These are phyloP conservation scores for Leptopilina myrica DNA, from an alignment of 2,888 invertebrate species.

Conservation along the genomic window DNA sequence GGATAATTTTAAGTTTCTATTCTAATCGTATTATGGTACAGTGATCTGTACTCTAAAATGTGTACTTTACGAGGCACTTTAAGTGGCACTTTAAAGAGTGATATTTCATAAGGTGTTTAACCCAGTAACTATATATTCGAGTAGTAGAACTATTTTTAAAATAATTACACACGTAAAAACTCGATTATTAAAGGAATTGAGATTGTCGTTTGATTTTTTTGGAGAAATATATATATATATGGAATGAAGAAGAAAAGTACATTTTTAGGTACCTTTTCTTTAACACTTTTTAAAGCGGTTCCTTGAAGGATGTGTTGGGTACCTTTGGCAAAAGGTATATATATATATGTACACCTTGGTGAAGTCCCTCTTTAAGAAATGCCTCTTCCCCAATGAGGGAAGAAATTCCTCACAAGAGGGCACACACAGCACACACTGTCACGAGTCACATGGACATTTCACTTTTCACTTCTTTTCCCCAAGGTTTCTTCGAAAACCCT, in stretches of 20 bases:
- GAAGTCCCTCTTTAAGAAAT: constrained; percentile 40
- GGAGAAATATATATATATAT: not conserved
- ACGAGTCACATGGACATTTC: constrained; percentile 36
- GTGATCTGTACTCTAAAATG: no score
- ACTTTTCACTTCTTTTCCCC: constrained; percentile 41
- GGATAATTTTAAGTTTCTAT: no score
- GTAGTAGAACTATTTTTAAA: no score
- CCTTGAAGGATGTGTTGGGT: constrained; percentile 8
- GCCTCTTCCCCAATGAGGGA: constrained; percentile 37
- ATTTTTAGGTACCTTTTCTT: constrained; percentile 16
- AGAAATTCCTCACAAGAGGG: constrained; percentile 41
- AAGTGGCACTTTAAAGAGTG: no score
- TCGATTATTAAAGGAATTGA: no score
- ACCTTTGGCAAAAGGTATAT: not conserved
- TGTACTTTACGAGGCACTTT: no score
- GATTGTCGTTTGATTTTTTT: not conserved
- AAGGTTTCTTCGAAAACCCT: constrained; percentile 40
- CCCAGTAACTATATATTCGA: no score
- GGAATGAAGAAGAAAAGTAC: not conserved
- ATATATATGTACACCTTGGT: constrained; percentile 6
- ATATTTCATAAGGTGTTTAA: no score
- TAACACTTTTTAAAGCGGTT: constrained; percentile 10
- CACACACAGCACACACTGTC: constrained; percentile 37
- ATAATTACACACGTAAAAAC: no score
- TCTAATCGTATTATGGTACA: no score